phyloP scores from a whole-genome alignment of 2,797 vertebrate species.

The Rhinichthys osculus region DNA sequence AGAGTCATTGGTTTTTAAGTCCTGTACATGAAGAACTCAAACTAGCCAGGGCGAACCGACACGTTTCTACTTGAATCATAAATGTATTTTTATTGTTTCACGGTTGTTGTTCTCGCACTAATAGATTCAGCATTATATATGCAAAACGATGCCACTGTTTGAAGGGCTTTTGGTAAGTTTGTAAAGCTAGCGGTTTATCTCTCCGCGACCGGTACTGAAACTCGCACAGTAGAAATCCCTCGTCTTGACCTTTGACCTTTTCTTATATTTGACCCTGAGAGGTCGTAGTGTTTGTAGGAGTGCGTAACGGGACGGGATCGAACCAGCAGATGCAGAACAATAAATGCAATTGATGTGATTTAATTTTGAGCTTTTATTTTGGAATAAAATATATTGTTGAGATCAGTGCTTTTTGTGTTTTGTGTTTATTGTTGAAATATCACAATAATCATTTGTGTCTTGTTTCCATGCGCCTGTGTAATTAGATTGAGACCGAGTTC shows the following conservation, averaged over 20 bases:
- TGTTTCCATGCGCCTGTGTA: not conserved
- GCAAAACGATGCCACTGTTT: conserved; percentile 5
- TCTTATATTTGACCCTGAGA: not conserved
- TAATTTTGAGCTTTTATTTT: conserved; percentile 54
- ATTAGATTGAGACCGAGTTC: not conserved
- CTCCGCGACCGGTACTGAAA: not conserved
- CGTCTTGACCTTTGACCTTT: not conserved
- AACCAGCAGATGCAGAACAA: not conserved
- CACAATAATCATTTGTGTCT: not conserved
- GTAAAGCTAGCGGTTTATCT: not conserved
- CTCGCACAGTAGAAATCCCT: not conserved
- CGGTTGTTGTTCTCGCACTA: not conserved
- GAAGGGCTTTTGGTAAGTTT: conserved; percentile 45
- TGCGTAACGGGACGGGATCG: not conserved
- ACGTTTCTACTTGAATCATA: conserved; percentile 34
- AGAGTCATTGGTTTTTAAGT: conserved; percentile 4
- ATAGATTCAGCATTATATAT: not conserved
- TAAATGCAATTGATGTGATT: conserved; percentile 35
- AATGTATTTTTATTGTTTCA: conserved; percentile 19
- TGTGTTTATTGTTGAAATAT: not conserved
- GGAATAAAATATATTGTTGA: conserved; percentile 59
- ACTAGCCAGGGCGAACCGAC: not conserved
- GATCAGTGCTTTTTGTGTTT: conserved; percentile 30
- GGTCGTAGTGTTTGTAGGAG: not conserved
- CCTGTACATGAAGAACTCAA: conserved; percentile 27